Conservation (phyloP, 2,888 invertebrate genomes). For the Drosophila ezoana region DNA sequence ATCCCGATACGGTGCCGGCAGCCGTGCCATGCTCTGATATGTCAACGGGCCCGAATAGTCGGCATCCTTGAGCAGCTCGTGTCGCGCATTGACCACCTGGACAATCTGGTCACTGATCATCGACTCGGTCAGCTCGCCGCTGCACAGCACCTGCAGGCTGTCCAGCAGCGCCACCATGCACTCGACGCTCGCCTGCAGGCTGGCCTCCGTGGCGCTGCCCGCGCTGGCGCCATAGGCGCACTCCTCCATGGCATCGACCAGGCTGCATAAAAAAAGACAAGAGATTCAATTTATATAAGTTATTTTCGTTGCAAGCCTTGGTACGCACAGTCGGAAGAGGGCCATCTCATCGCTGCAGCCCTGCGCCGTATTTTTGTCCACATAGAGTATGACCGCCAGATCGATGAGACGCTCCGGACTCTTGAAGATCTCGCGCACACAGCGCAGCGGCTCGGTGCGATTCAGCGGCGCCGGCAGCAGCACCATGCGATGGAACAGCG, state of each 20-base stretch:
- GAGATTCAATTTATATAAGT: not conserved
- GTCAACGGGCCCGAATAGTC: slow-evolving; percentile 94
- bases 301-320: not conserved
- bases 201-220: slow-evolving; percentile 90
- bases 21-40: slow-evolving; percentile 92
- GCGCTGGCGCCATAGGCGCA: slow-evolving; percentile 89
- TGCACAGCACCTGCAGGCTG: slow-evolving; percentile 93
- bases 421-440: slow-evolving; percentile 90
- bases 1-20: slow-evolving; percentile 93
- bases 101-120: slow-evolving; percentile 86
- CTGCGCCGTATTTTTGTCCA: slow-evolving; percentile 88
- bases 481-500: slow-evolving; percentile 96
- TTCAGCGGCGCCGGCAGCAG: slow-evolving; percentile 94
- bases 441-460: slow-evolving; percentile 93
- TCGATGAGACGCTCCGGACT: slow-evolving; percentile 92
- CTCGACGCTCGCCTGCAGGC: slow-evolving; percentile 92
- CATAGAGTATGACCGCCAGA: slow-evolving; percentile 87
- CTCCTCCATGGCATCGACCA: slow-evolving; percentile 97
- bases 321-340: slow-evolving; percentile 89
- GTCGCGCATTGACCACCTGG: slow-evolving; percentile 88
- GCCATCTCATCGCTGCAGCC: slow-evolving; percentile 92
- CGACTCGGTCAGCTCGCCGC: slow-evolving; percentile 89
- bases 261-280: slow-evolving; percentile 86
- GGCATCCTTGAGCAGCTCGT: slow-evolving; percentile 89
- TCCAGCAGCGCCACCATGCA: slow-evolving; percentile 93